Evolutionary conservation across 2,888 invertebrate genomes (phyloP).

Genomic region (Bombylius discolor): DNA sequence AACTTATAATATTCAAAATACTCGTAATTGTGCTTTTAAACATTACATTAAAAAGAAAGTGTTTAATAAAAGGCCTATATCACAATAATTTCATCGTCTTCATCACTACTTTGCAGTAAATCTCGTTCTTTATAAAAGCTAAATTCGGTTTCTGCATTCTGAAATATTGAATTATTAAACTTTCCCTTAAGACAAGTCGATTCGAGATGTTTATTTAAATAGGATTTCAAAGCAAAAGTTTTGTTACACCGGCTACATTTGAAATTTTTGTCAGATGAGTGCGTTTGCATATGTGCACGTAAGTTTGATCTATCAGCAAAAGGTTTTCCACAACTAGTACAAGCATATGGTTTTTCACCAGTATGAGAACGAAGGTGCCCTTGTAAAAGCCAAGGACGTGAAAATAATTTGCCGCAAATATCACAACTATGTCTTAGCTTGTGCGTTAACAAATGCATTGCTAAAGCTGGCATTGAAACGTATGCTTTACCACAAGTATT

Average conservation of each 20-base stretch:
- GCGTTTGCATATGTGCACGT: slow-evolving; percentile 90
- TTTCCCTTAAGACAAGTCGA: slow-evolving; percentile 63
- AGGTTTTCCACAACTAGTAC: slow-evolving; percentile 84
- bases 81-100: background rate
- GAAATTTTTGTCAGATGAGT: slow-evolving; percentile 80
- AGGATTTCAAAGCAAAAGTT: slow-evolving; percentile 87
- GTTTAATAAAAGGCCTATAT: background rate
- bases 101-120: background rate
- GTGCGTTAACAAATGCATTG: slow-evolving; percentile 88
- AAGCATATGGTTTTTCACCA: slow-evolving; percentile 88
- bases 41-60: too few relatives aligned
- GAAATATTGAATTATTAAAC: background rate
- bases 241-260: slow-evolving; percentile 77
- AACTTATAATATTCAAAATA: too few relatives aligned
- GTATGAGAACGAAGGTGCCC: slow-evolving; percentile 84
- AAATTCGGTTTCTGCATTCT: background rate
- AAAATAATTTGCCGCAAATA: slow-evolving; percentile 89
- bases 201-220: slow-evolving; percentile 89
- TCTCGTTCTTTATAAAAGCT: background rate
- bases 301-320: slow-evolving; percentile 91
- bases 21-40: too few relatives aligned
- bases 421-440: slow-evolving; percentile 84
- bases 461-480: slow-evolving; percentile 94
- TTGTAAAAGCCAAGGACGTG: slow-evolving; percentile 85
- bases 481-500: slow-evolving; percentile 92